Evolutionary conservation across 2,113 vertebrate genomes (phyloP).

Genomic region (Illadopsis cleaveri): DNA sequence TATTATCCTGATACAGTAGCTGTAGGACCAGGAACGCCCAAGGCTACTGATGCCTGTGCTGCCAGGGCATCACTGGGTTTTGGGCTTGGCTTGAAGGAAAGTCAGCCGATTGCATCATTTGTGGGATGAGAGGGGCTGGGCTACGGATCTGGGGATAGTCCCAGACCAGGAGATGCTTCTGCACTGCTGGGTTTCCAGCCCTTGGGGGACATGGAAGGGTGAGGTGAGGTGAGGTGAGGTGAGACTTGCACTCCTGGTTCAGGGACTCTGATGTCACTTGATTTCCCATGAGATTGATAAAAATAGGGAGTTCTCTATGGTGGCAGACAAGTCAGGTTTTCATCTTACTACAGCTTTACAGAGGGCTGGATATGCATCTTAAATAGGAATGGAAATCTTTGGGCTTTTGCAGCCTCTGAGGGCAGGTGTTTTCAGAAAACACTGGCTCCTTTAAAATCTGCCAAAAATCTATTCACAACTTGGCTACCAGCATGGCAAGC

Average conservation of each 20-base stretch:
- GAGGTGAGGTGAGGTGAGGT: not conserved
- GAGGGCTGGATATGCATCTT: not conserved
- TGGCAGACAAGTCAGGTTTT: not conserved
- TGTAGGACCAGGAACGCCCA: not conserved
- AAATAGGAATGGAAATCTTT: not conserved
- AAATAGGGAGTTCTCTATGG: not conserved
- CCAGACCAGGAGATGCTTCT: not conserved
- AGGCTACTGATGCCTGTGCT: not conserved
- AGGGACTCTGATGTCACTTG: not conserved
- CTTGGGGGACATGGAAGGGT: not conserved
- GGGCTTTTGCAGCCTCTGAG: not conserved
- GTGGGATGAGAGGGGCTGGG: not conserved
- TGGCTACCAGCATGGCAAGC: not conserved
- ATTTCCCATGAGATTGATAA: not conserved
- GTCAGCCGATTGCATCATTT: not conserved
- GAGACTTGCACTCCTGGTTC: not conserved
- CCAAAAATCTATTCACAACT: not conserved
- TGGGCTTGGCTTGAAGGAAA: not conserved
- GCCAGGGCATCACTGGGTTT: not conserved
- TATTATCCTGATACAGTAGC: not conserved
- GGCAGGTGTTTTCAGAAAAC: slow-evolving; percentile 50
- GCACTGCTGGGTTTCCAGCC: rapidly evolving
- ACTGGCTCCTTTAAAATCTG: slow-evolving; percentile 26
- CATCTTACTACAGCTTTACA: not conserved
- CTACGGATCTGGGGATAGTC: not conserved